Conservation (phyloP, 2,113 vertebrate genomes). For the Trogon surrucura region DNA sequence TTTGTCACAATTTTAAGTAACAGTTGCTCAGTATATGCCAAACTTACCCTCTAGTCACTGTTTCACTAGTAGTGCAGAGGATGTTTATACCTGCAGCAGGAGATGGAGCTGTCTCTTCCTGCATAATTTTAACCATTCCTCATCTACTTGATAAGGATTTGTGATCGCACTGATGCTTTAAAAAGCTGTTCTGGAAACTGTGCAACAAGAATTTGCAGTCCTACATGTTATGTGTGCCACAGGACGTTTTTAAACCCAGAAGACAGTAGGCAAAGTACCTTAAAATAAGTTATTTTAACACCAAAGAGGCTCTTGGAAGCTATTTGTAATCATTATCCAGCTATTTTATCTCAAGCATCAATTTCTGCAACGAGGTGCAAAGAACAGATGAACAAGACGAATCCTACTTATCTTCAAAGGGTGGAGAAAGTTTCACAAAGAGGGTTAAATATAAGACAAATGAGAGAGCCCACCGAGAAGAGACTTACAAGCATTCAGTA, state of each 20-base stretch:
- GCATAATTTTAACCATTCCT: neutral
- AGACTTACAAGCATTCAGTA: neutral
- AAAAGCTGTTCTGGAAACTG: neutral
- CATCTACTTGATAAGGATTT: neutral
- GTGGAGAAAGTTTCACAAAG: neutral
- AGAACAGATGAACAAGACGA: slow-evolving; percentile 52
- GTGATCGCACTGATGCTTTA: neutral
- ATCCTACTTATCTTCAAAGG: slow-evolving; percentile 65
- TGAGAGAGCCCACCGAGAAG: neutral
- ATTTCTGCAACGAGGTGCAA: slow-evolving; percentile 58
- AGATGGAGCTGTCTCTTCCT: neutral
- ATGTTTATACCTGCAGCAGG: neutral
- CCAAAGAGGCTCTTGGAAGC: neutral
- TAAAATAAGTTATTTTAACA: slow-evolving; percentile 29
- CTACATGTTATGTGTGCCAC: neutral
- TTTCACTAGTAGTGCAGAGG: neutral
- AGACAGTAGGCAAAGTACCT: neutral
- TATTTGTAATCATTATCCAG: slow-evolving; percentile 61
- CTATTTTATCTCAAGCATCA: slow-evolving; percentile 60
- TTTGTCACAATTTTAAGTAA: neutral
- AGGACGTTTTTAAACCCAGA: neutral
- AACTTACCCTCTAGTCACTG: neutral
- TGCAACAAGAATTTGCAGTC: neutral
- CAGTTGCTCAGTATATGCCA: neutral
- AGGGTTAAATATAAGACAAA: neutral